These are phyloP conservation scores for Stenoptilia bipunctidactyla DNA, from an alignment of 2,888 invertebrate genomes.

Conservation along the genomic window DNA sequence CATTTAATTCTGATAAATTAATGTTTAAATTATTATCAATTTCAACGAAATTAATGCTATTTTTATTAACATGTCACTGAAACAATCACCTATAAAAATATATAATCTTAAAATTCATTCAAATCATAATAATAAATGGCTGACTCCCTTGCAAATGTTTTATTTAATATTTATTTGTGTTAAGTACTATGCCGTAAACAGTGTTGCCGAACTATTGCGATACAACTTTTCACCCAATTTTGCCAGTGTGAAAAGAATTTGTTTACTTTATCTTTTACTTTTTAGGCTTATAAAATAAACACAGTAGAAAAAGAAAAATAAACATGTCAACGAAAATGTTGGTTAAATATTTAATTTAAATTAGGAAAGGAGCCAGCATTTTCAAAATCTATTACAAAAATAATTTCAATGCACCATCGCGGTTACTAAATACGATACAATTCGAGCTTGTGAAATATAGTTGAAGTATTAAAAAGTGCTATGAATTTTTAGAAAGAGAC, in stretches of 20 bases:
- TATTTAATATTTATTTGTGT: slow-evolving; percentile 5
- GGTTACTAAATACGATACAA: slow-evolving; percentile 11
- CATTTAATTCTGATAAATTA: background rate
- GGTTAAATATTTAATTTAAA: no score
- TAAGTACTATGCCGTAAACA: background rate
- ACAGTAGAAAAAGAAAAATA: no score
- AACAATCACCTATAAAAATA: slow-evolving; percentile 67
- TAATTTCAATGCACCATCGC: slow-evolving; percentile 45
- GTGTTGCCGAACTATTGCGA: no score
- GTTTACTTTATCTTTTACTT: no score
- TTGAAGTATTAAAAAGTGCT: no score
- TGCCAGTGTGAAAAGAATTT: no score
- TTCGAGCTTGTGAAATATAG: no score
- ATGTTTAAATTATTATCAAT: slow-evolving; percentile 17
- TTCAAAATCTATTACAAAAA: slow-evolving; percentile 19
- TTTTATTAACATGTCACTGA: slow-evolving; percentile 44
- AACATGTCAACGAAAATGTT: no score
- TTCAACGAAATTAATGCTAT: slow-evolving; percentile 59
- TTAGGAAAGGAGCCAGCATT: slow-evolving; percentile 8
- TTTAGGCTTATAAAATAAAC: no score
- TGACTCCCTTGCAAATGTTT: slow-evolving; percentile 21
- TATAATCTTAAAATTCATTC: slow-evolving; percentile 62
- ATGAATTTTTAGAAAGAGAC: slow-evolving; percentile 19
- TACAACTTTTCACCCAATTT: no score
- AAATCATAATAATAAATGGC: slow-evolving; percentile 30